Evolutionary conservation across 2,888 invertebrate genomes (phyloP).

Genomic region (Thelaira solivaga): DNA sequence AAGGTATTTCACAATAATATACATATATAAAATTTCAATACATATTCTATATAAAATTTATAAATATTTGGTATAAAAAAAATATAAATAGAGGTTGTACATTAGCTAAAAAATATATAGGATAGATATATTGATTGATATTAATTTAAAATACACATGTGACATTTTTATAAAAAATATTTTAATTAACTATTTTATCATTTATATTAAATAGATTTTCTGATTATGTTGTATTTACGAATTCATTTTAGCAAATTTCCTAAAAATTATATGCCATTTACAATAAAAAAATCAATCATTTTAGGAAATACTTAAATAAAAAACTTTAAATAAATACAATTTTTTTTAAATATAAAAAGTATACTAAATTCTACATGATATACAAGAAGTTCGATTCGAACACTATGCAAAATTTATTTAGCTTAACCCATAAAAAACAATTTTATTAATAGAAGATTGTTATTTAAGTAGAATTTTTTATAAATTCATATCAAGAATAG

Average conservation of each 20-base stretch:
- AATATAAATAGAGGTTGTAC: slow-evolving; percentile 27
- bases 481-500: no score
- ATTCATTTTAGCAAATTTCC: not conserved
- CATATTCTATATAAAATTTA: slow-evolving; percentile 17
- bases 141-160: not conserved
- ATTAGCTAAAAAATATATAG: slow-evolving; percentile 45
- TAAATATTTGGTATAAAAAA: slow-evolving; percentile 33
- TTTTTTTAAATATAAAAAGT: no score
- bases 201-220: not conserved
- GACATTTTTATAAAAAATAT: not conserved
- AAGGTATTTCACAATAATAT: slow-evolving; percentile 3
- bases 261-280: no score
- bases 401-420: no score
- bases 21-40: not conserved
- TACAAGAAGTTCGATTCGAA: no score
- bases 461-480: no score
- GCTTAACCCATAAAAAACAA: no score
- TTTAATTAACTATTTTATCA: not conserved
- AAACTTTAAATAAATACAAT: no score
- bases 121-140: slow-evolving; percentile 32
- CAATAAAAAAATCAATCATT: no score
- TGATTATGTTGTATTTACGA: not conserved
- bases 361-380: no score
- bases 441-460: no score
- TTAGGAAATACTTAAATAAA: no score